Evolutionary conservation across 2,113 vertebrate genomes (phyloP), one percentile per base, ranked within the genome.

Genomic region (Mystacornis crossleyi): DNA sequence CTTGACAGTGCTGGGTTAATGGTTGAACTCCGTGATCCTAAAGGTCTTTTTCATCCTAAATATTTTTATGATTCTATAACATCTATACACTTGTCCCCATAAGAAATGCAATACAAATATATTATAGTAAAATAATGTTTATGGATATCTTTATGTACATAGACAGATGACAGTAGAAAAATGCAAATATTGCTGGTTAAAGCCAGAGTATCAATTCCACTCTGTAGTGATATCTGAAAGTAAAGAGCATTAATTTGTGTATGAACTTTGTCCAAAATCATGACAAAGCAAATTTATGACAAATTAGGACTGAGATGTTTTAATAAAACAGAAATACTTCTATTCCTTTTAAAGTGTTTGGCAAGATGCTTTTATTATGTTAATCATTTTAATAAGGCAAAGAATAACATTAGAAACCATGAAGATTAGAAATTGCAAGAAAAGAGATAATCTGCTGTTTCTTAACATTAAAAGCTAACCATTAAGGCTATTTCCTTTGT

Each of bases 311-410:
- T 94, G 47, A 95, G 50, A 90, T 88, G 86, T 95, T 96, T 95
- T 98, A 98, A 97, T 95, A 95, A 98, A 96, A 62, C 84, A 55
- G 85, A 80, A 97, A 96, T 94, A 81, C 51, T 79, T 96, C 93
- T 95, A 93, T 93, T 96, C 92, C 97, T 98, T 93, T 83, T 89
- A 97, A 96, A 98, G 91, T 94, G 67, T 81, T 74, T 89, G 89
- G 61, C 20, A 87, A 74, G 34, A 95, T 94, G 85, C 89, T 95
- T 94, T 95, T 97, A 81, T 96, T 98, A 98, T 98, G 96, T 97
- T 97, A 98, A 98, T 98, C 40, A 95, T 84, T 94, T 98, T 98
- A 98, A 98, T 98, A 98, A 98, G 97, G 97, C 75, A 96, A 97
- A 95, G 95, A 98, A 97, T 98, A 97, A 96, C 94, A 98, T 98